Base-by-base conservation (phyloP, 1,140 invertebrate species). In the Calycopis cecrops region DNA sequence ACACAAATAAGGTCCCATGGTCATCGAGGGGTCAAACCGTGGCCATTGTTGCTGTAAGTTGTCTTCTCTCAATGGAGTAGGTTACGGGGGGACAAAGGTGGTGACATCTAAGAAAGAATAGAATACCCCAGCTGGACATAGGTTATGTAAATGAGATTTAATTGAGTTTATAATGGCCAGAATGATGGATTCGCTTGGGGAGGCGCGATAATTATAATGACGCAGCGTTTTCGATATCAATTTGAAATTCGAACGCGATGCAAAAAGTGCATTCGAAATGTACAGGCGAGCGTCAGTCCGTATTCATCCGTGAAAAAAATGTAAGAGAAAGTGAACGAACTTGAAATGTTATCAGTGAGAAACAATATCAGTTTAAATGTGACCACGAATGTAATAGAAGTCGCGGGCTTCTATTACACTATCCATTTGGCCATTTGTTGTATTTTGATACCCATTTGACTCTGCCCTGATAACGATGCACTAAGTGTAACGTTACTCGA, bases 141-240 rank as follows among this genome's bases (percentile, higher is more conserved):
- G 72, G 65, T 81, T 85, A 86, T 86, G 83, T 67, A 73, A 85
- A 86, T 86, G 63, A 75, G 75, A 81, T 86, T 82, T 85, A 86
- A 85, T 86, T 85, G 83, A 83, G 80, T 80, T 78, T 81, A 82
- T 85, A 86, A 85, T 83, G 60, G 73, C 55, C 61, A 62, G 65
- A 42, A 76, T 83, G 81, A 85, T 83, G 69, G 60, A 85, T 85
- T 56, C 6, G 55, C 60, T 59, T 55, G 54, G 57, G 48, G 56
- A 69, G 78, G 76, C 73, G 74, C 71, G 80, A 76, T 74, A 79
- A 80, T 81, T 77, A 65, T 60, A 48, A 57, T 84, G 80, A 84
- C 67, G 72, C 60, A 60, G 68, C 69, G 52, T 10, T 66, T 67
- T 63, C 55, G 35, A 55, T 55, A 40, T 55, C 58, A 61, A 44